Base-by-base conservation (phyloP, 2,888 invertebrate genomes). In the Xylota sylvarum region DNA sequence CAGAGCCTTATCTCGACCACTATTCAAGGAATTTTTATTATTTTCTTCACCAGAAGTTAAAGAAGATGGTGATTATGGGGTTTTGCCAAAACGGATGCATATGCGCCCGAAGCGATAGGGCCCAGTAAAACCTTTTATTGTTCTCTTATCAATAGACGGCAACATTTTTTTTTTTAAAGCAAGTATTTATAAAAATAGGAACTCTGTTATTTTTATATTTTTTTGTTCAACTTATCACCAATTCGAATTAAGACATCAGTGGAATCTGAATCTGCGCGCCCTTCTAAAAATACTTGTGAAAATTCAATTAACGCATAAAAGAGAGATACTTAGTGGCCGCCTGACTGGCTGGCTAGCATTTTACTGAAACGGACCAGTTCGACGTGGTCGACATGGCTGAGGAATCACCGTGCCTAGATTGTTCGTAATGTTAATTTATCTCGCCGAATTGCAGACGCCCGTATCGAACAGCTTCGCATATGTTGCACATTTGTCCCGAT, bases 31-130 rank as follows among this genome's bases (percentile, higher is more conserved):
- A 85, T 74, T 72, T 50, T 69, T 60, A 23, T 37, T 23, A 48
- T 56, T 64, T 12, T 56, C 17, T 64, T 77, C 32, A 48, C 62
- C 43, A 30, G 30, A 55, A 69, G 19, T 4, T 35, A 58, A 58
- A 65, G 46, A 80, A 60, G 40, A 48, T 58, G 56, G 50, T 56
- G 64, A 55, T 55, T 65, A 23, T 55, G 50, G 81, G 76, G 70
- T 85, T 76, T 85, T 85, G 76, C 84, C 84, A 80, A 80, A 85
- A 77, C 76, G 85, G 85, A 85, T 79, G 69, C 80, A 73, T 67
- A 23, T 43, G 27, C 43, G 60, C 37, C 37, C 37, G 64, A 23
- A 17, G 32, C 50, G 52, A 52, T 52, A 52, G 40, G 27, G 17
- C 3, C n/a, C 5, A 14, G 6, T 27, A 19, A 50, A 50, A 48